Percentiles rank a stretch among this genome's conserved stretches.
These are phyloP conservation scores for Ictalurus furcatus DNA, from an alignment of 2,113 vertebrate species.

Conservation along the genomic window DNA sequence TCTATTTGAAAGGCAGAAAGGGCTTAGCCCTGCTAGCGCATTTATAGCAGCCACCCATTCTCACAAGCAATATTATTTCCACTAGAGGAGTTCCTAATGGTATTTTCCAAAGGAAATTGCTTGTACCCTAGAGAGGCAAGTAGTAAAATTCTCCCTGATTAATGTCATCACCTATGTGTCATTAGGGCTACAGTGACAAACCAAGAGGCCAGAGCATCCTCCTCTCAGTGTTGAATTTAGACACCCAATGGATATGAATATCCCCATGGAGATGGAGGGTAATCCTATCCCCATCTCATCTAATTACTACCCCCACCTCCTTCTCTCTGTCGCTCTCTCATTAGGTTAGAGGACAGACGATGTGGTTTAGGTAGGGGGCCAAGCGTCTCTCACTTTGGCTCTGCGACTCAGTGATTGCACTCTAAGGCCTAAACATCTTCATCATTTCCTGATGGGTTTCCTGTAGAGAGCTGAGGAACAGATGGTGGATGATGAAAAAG, in stretches of 20 bases:
- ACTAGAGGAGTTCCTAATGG: neutral
- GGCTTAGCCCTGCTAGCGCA: neutral
- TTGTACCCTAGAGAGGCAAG: conserved; percentile 27
- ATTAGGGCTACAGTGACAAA: conserved; percentile 37
- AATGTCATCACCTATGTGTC: conserved; percentile 33
- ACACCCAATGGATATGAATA: conserved; percentile 49
- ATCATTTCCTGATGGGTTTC: conserved; percentile 60
- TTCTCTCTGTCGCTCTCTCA: conserved; percentile 9
- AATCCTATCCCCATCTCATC: conserved; percentile 58
- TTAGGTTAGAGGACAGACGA: conserved; percentile 42
- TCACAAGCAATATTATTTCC: neutral
- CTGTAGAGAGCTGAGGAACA: conserved; percentile 57
- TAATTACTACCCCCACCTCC: conserved; percentile 25
- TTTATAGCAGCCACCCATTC: neutral
- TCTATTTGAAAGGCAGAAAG: neutral
- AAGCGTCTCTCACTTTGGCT: conserved; percentile 33
- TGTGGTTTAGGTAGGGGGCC: conserved; percentile 40
- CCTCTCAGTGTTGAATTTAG: conserved; percentile 55
- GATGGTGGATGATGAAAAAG: conserved; percentile 63
- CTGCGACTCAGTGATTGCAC: conserved; percentile 37
- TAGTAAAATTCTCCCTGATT: conserved; percentile 39
- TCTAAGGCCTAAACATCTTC: conserved; percentile 61
- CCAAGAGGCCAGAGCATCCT: conserved; percentile 43
- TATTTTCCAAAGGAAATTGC: conserved; percentile 22
- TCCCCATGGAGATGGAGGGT: conserved; percentile 47